Evolutionary conservation across 2,888 invertebrate genomes (phyloP), one percentile per base, ranked within the genome.

Genomic region (Pasiphila rectangulata): DNA sequence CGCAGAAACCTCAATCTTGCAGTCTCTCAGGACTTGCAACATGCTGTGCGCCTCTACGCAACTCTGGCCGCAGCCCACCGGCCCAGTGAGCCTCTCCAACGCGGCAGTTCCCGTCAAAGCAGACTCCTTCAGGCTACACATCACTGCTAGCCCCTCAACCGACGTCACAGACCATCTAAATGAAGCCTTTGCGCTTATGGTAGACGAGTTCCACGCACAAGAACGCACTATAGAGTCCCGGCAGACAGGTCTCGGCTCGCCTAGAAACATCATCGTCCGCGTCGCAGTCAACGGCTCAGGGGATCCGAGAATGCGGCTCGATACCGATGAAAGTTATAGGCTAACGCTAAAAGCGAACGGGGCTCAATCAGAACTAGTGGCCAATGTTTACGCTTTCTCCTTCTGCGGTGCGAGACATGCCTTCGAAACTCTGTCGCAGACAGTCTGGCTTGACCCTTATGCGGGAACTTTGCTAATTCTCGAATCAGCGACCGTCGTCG

Each of bases 41-140:
- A 94, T 95, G 91, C 89, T 94, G 10, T 95, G 95, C 75, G 94
- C 94, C 7, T 90, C 92, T 47, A 90, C 91, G 25, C 93, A 94
- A 63, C 90, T 95, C 23, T 95, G 95, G 95, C 95, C 95, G 32
- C 93, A 93, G 76, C 95, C 95, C 37, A 94, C 94, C 2, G 93
- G 93, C 1, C 92, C 92, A 46, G 90, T 93, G 20, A 87, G 91
- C 54, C 90, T 95, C n/a, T 93, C 93, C 55, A 91, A 91, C 15
- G 91, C 90, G 42, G 92, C 93, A 15, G 85, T 92, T 12, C 90
- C 90, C 16, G 92, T 93, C 56, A 80, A 87, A 42, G 80, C 90
- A 9, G 79, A 89, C 46, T 85, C 86, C 37, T 77, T 93, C 49
- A 74, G 80, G 7, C 79, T 91, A 35, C 79, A 89, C 50, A 72